These are phyloP conservation scores for Acanthurus tractus DNA, from an alignment of 2,797 vertebrate genomes.

Conservation along the genomic window DNA sequence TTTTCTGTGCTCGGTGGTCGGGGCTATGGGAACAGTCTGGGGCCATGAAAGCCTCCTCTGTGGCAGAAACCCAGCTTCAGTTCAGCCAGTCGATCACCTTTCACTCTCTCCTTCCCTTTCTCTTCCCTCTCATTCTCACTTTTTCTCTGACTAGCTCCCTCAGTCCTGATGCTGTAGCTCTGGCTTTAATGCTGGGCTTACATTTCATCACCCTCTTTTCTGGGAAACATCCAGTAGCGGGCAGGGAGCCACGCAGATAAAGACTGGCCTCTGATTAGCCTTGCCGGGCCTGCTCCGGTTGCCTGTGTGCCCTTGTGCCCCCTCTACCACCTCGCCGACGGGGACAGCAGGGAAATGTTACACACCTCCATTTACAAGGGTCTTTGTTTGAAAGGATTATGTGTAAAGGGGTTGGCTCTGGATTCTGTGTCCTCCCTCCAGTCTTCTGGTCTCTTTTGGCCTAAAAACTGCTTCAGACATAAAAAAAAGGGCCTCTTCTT, in stretches of 20 bases:
- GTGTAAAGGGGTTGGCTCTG: slow-evolving; percentile 47
- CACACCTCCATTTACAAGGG: slow-evolving; percentile 53
- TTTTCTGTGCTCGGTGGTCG: slow-evolving; percentile 63
- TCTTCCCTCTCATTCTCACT: slow-evolving; percentile 26
- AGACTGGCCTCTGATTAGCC: slow-evolving; percentile 59
- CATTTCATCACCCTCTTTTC: slow-evolving; percentile 75
- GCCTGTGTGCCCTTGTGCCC: slow-evolving; percentile 51
- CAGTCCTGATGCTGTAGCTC: slow-evolving; percentile 46
- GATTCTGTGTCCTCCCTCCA: slow-evolving; percentile 47
- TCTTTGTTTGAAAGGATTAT: slow-evolving; percentile 66
- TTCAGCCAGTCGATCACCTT: slow-evolving; percentile 72
- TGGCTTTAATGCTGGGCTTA: slow-evolving; percentile 73
- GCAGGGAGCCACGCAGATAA: slow-evolving; percentile 71
- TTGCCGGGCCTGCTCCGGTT: slow-evolving; percentile 63
- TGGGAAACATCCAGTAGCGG: slow-evolving; percentile 72
- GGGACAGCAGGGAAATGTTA: slow-evolving; percentile 53
- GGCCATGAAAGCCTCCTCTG: slow-evolving; percentile 80
- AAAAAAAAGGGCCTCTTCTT: slow-evolving; percentile 31
- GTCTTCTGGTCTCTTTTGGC: slow-evolving; percentile 37
- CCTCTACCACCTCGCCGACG: slow-evolving; percentile 44
- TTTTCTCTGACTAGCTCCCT: slow-evolving; percentile 35
- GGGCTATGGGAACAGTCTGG: slow-evolving; percentile 74
- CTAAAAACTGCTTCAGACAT: slow-evolving; percentile 44
- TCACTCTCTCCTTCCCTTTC: slow-evolving; percentile 60
- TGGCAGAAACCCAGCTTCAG: slow-evolving; percentile 66